Percentiles rank a stretch among this genome's conserved stretches.
These are phyloP conservation scores for Achroia grisella DNA, from an alignment of 1,140 invertebrate genomes.

Conservation along the genomic window DNA sequence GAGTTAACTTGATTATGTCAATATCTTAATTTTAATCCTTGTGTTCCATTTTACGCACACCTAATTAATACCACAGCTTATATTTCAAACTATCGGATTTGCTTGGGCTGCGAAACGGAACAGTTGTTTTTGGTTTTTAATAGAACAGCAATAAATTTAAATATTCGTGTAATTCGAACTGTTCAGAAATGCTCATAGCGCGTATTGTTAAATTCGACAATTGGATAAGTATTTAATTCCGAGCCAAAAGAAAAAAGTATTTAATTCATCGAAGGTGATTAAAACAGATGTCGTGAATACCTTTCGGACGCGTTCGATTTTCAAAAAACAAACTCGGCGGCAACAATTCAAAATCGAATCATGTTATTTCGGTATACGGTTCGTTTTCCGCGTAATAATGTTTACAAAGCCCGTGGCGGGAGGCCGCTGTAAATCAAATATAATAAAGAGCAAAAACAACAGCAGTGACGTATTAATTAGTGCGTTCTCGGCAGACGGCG, in stretches of 20 bases:
- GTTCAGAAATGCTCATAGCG: neutral
- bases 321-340: slow-evolving; percentile 41
- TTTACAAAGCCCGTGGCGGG: slow-evolving; percentile 34
- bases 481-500: no score
- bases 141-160: no score
- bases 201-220: slow-evolving; percentile 3
- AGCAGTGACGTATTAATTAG: slow-evolving; percentile 39
- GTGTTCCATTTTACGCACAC: no score
- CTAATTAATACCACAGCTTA: no score
- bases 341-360: slow-evolving; percentile 41
- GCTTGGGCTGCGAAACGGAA: no score
- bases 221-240: no score
- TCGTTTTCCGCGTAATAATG: slow-evolving; percentile 39
- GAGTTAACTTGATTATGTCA: no score
- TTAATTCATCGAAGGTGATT: slow-evolving; percentile 21
- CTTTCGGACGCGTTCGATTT: slow-evolving; percentile 23
- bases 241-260: slow-evolving; percentile 32
- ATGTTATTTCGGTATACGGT: slow-evolving; percentile 40
- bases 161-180: neutral
- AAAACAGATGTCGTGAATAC: slow-evolving; percentile 33
- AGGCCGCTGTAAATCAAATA: slow-evolving; percentile 38
- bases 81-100: no score
- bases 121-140: no score
- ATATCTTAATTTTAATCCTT: no score
- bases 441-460: slow-evolving; percentile 51